These are phyloP conservation scores for Ophioderma brevispina DNA, from an alignment of 35 echinoderm and acorn worm genomes.

Conservation along the genomic window DNA sequence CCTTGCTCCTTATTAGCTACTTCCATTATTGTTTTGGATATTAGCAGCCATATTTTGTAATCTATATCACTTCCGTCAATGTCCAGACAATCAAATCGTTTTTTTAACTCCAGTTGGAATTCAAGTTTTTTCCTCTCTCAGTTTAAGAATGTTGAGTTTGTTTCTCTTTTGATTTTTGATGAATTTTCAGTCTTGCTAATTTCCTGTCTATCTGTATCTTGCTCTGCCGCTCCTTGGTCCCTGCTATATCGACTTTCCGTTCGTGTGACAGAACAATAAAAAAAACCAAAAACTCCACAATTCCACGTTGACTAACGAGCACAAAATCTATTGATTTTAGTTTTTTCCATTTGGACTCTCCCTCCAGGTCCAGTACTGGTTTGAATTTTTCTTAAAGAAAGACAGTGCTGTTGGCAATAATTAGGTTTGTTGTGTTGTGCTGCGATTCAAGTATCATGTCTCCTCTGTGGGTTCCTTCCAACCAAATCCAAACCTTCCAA, in stretches of 20 bases:
- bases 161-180: neutral
- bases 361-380: constrained; percentile 23
- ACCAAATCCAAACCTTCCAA: constrained; percentile 23
- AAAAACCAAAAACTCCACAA: too few species aligned
- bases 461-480: constrained; percentile 14
- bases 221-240: constrained; percentile 13
- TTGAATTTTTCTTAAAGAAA: constrained; percentile 10
- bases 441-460: constrained; percentile 5
- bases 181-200: neutral
- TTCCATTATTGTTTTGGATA: neutral
- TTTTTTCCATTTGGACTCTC: constrained; percentile 19
- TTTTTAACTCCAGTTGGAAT: neutral
- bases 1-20: neutral
- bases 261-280: constrained; percentile 3
- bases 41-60: neutral
- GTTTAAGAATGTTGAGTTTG: neutral
- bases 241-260: neutral
- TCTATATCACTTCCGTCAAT: neutral
- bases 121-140: neutral
- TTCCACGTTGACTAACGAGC: neutral
- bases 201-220: constrained; percentile 17
- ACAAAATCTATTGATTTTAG: constrained; percentile 4
- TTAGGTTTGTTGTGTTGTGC: neutral
- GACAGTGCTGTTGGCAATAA: constrained; percentile 11
- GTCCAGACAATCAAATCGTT: neutral